Percentiles rank a stretch among this genome's conserved stretches.
phyloP scores from a whole-genome alignment of 2,113 vertebrate genomes.

The Sceloporus undulatus region DNA sequence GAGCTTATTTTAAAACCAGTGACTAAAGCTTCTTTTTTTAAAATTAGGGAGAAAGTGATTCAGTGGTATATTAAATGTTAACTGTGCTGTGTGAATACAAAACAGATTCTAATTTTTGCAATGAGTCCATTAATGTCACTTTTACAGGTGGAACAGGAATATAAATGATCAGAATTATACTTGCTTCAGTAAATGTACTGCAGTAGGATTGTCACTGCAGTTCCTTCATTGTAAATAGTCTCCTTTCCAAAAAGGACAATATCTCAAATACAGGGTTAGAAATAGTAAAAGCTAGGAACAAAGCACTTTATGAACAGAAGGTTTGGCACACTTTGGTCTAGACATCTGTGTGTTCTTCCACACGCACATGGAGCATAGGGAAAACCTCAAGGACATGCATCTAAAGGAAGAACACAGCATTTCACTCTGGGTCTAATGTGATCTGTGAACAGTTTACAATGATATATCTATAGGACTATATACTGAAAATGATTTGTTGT shows the following conservation, averaged over 20 bases:
- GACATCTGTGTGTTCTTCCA: background rate
- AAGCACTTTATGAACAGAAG: background rate
- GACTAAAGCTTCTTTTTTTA: conserved; percentile 28
- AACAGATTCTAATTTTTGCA: conserved; percentile 35
- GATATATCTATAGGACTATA: background rate
- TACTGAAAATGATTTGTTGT: background rate
- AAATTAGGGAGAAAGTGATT: conserved; percentile 47
- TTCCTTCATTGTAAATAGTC: conserved; percentile 35
- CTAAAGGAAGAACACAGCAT: background rate
- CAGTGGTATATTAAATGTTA: conserved; percentile 36
- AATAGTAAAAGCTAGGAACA: background rate
- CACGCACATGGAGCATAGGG: background rate
- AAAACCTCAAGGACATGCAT: background rate
- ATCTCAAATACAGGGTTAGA: conserved; percentile 25
- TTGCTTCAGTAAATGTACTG: conserved; percentile 19
- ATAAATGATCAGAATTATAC: conserved; percentile 23
- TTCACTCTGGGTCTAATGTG: background rate
- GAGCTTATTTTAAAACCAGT: conserved; percentile 21
- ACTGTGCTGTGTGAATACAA: conserved; percentile 28
- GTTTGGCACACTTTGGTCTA: background rate
- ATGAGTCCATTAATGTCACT: conserved; percentile 15
- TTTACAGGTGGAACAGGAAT: background rate
- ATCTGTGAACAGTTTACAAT: background rate
- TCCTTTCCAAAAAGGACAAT: conserved; percentile 11
- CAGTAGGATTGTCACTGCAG: background rate